Conservation (phyloP, 2,888 invertebrate genomes). For the Campopleginae sp. region DNA sequence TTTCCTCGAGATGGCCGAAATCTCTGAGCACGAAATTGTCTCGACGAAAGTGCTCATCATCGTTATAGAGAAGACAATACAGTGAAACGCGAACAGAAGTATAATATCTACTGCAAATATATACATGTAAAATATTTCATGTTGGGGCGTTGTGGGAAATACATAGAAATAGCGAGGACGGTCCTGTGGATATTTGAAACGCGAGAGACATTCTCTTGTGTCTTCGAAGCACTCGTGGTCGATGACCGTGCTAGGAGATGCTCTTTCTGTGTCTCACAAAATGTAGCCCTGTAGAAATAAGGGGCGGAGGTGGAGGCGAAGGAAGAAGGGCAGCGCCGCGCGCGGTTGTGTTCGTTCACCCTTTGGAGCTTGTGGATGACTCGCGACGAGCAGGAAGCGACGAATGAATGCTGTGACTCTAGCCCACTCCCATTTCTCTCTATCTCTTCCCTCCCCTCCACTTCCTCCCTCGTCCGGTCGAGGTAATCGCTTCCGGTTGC, state of each 20-base stretch:
- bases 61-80: conserved; percentile 11
- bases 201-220: conserved; percentile 18
- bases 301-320: not conserved
- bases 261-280: conserved; percentile 38
- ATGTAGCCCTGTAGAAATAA: conserved; percentile 3
- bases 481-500: conserved; percentile 50
- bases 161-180: conserved; percentile 18
- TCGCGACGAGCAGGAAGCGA: conserved; percentile 41
- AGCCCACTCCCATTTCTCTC: conserved; percentile 31
- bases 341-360: conserved; percentile 25
- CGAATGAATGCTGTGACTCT: conserved; percentile 52
- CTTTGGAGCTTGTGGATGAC: conserved; percentile 34
- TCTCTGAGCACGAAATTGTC: conserved; percentile 12
- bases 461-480: conserved; percentile 21
- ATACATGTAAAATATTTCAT: not conserved
- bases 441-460: conserved; percentile 23
- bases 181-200: conserved; percentile 40
- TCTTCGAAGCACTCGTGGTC: conserved; percentile 32
- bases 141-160: conserved; percentile 2
- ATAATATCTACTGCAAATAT: conserved; percentile 7
- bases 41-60: conserved; percentile 26
- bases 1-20: not conserved
- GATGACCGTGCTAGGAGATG: conserved; percentile 33
- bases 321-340: not conserved
- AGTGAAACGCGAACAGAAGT: conserved; percentile 1